Percentiles rank a stretch among this genome's conserved stretches.
phyloP scores from a whole-genome alignment of 2,888 invertebrate genomes.

The Pecten maximus region DNA sequence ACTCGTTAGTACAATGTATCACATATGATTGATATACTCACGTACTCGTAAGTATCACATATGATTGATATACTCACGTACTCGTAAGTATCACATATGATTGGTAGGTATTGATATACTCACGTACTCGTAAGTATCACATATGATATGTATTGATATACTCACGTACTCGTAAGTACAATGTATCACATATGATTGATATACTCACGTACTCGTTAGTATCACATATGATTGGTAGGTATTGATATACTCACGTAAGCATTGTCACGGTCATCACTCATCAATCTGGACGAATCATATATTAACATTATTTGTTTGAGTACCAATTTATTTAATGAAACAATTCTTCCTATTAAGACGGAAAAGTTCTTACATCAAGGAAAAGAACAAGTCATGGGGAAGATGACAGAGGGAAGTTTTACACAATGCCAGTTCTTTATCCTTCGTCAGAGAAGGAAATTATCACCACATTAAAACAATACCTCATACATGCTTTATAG shows the following conservation, averaged over 20 bases:
- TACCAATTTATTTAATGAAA: not conserved
- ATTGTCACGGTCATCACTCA: not conserved
- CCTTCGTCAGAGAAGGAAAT: not conserved
- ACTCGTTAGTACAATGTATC: no score
- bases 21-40: no score
- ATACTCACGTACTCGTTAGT: no score
- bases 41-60: no score
- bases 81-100: no score
- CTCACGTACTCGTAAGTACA: no score
- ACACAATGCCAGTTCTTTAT: not conserved
- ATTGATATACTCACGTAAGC: not conserved
- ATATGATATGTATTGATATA: no score
- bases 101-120: no score
- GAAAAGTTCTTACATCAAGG: constrained; percentile 2
- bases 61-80: no score
- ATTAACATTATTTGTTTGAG: not conserved
- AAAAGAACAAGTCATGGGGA: not conserved
- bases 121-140: no score
- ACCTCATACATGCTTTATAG: not conserved
- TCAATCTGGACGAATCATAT: not conserved
- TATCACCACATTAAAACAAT: not conserved
- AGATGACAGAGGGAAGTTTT: not conserved
- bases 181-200: no score
- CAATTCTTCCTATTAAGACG: constrained; percentile 17
- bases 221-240: not conserved